phyloP scores from a whole-genome alignment of 1,140 invertebrate species.

The Meloidogyne hapla region DNA sequence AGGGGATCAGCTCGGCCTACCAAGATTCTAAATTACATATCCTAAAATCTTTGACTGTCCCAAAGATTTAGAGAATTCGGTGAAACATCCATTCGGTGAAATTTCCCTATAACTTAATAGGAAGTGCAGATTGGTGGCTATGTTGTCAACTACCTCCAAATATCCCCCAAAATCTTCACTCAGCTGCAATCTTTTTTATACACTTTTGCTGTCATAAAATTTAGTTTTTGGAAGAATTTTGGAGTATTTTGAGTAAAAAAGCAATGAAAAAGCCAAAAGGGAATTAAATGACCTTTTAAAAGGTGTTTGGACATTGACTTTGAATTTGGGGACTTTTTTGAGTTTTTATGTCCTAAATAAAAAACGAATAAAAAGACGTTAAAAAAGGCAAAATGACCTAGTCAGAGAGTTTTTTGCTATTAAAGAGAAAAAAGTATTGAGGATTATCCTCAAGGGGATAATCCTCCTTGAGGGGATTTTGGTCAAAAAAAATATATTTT shows the following conservation, averaged over 20 bases:
- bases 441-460: background rate
- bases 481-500: background rate
- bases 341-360: background rate
- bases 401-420: no score
- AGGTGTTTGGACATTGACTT: background rate
- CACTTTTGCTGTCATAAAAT: conserved; percentile 2
- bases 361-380: background rate
- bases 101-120: background rate
- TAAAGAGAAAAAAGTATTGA: background rate
- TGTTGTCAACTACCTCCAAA: background rate
- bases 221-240: background rate
- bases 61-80: no score
- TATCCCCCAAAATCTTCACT: background rate
- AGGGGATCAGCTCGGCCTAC: no score
- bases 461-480: background rate
- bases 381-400: background rate
- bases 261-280: background rate
- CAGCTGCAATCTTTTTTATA: background rate
- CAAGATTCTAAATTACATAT: no score
- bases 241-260: background rate
- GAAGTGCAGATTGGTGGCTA: background rate
- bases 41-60: no score
- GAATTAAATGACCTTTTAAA: background rate
- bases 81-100: no score
- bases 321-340: background rate